Conservation (phyloP, 2,113 vertebrate species). For the Aleadryas rufinucha region DNA sequence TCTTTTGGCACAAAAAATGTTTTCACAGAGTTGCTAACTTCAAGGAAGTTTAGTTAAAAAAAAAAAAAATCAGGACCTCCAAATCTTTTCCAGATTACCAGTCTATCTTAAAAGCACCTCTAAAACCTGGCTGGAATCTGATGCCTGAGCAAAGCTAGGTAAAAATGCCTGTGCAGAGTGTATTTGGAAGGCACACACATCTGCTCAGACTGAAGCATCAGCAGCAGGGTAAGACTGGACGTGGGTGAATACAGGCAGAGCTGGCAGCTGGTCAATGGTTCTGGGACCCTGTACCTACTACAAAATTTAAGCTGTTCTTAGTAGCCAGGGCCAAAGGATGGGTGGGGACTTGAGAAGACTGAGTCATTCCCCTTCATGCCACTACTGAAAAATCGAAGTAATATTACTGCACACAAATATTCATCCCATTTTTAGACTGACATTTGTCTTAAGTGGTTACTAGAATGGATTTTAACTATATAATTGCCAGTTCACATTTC, state of each 20-base stretch:
- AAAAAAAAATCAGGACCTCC: neutral
- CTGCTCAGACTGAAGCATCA: neutral
- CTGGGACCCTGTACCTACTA: neutral
- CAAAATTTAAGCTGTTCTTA: neutral
- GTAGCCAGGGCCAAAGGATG: neutral
- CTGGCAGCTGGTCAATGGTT: neutral
- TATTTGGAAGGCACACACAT: accelerated
- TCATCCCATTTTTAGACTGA: neutral
- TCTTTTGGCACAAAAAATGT: neutral
- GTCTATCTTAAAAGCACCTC: neutral
- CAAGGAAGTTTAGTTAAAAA: neutral
- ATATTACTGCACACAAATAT: neutral
- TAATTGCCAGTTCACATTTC: neutral
- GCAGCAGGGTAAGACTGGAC: neutral
- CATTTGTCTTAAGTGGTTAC: neutral
- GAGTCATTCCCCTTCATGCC: neutral
- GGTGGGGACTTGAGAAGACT: neutral
- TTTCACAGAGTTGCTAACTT: neutral
- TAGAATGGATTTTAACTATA: neutral
- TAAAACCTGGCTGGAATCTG: neutral
- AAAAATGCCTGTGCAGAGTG: neutral
- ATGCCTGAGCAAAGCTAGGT: neutral
- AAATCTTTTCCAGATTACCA: neutral
- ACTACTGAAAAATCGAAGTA: neutral
- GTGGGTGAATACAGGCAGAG: neutral